Evolutionary conservation across 1,140 invertebrate genomes (phyloP), one percentile per base, ranked within the genome.

Genomic region (Bombus sibiricus): DNA sequence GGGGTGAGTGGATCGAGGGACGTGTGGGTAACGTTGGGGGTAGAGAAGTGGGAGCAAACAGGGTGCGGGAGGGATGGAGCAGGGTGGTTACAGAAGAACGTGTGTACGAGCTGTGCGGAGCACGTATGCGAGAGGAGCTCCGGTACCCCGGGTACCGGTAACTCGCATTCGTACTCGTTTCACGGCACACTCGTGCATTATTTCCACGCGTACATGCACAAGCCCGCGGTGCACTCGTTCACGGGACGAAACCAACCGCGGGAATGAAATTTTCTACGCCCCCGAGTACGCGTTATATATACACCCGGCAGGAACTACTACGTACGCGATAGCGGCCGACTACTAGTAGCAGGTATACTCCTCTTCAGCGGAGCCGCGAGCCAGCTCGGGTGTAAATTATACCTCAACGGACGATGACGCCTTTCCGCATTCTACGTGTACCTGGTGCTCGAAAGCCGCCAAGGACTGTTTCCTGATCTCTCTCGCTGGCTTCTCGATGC

Each of bases 211-310:
- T 88, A 89, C 81, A 79, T 88, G 77, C 76, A 59, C 75, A 39
- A 22, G 68, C 39, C 32, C 81, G 22, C 59, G 53, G 62, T 71
- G 59, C 86, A 84, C 81, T 80, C 86, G 86, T 86, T 88, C 84
- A 72, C 80, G 89, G 88, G 81, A 88, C 85, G 86, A 91, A 91
- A 86, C 90, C 90, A 90, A 92, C 91, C 88, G 89, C 90, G 92
- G 86, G 90, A 93, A 93, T 93, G 92, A 92, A 92, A 93, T 92
- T 93, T 92, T 92, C 91, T 83, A 89, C 86, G 90, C 83, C 83
- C 78, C 78, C 81, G 79, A 75, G 83, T 89, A 66, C 83, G 43
- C 66, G 74, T 78, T 77, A 83, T 64, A 66, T 43, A 28, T 62
- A 57, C 34, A 83, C 74, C n/a, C 64, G 13, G 32, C 72, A 57